phyloP scores from a whole-genome alignment of 2,113 vertebrate species.

The Zosterops lateralis region DNA sequence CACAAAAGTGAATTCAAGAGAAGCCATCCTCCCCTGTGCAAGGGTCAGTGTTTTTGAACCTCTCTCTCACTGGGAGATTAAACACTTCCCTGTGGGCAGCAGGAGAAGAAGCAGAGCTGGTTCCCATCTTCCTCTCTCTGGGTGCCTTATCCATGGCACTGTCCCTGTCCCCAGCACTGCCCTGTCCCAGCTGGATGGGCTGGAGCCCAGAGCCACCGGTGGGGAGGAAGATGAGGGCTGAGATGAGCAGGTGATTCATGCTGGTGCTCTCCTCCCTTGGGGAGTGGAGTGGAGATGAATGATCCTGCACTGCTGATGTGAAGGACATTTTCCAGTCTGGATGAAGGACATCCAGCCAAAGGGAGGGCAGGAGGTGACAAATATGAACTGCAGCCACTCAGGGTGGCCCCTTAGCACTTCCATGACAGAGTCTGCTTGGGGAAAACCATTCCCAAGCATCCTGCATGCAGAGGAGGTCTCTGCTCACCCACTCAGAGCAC shows the following conservation, averaged over 20 bases:
- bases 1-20: background rate
- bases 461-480: background rate
- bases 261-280: background rate
- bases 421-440: background rate
- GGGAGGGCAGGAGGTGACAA: background rate
- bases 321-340: background rate
- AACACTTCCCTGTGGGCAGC: fast-evolving
- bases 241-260: background rate
- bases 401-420: background rate
- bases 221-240: background rate
- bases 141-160: background rate
- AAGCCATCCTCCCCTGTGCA: background rate
- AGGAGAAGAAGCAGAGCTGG: background rate
- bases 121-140: background rate
- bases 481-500: background rate
- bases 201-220: background rate
- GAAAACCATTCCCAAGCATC: background rate
- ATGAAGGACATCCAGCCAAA: background rate
- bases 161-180: background rate
- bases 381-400: fast-evolving
- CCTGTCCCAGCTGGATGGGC: background rate
- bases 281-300: background rate
- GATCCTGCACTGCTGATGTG: fast-evolving
- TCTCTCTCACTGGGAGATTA: background rate
- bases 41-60: background rate